Percentiles rank a stretch among this genome's conserved stretches.
Evolutionary conservation across 2,888 invertebrate species (phyloP).

Genomic region (Blomia tropicalis): DNA sequence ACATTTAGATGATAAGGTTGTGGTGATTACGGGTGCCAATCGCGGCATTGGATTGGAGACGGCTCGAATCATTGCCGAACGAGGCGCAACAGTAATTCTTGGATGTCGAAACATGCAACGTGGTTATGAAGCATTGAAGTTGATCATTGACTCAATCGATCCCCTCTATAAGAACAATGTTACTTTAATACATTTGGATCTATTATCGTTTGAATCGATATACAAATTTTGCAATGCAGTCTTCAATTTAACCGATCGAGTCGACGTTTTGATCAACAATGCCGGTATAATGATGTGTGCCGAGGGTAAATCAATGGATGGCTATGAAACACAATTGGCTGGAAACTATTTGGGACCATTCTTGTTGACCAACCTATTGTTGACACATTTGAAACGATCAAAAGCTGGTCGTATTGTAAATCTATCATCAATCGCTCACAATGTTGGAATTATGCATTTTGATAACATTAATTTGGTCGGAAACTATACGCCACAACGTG

Average conservation of each 20-base stretch:
- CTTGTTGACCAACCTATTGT: slow-evolving; percentile 26
- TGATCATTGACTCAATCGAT: neutral
- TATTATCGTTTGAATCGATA: slow-evolving; percentile 54
- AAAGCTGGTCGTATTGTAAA: slow-evolving; percentile 28
- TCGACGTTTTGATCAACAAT: slow-evolving; percentile 29
- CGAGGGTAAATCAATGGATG: slow-evolving; percentile 26
- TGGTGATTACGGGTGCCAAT: slow-evolving; percentile 30
- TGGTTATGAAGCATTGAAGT: neutral
- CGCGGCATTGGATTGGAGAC: slow-evolving; percentile 31
- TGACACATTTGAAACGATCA: slow-evolving; percentile 26
- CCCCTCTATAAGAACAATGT: neutral
- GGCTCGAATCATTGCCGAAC: slow-evolving; percentile 30
- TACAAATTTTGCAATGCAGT: slow-evolving; percentile 45
- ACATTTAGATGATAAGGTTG: slow-evolving; percentile 24
- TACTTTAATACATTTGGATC: slow-evolving; percentile 39
- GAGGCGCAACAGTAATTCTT: slow-evolving; percentile 38
- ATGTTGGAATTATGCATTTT: slow-evolving; percentile 32
- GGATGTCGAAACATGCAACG: neutral
- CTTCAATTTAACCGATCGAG: slow-evolving; percentile 45
- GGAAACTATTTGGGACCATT: slow-evolving; percentile 30
- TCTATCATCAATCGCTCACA: slow-evolving; percentile 37
- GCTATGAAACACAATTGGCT: slow-evolving; percentile 29
- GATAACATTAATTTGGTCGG: slow-evolving; percentile 32
- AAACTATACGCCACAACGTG: slow-evolving; percentile 28
- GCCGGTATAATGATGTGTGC: slow-evolving; percentile 27